A percentile compares a stretch with the other conserved stretches of the same genome.
Conservation (phyloP, 2,113 vertebrate species). For the Kryptolebias marmoratus region DNA sequence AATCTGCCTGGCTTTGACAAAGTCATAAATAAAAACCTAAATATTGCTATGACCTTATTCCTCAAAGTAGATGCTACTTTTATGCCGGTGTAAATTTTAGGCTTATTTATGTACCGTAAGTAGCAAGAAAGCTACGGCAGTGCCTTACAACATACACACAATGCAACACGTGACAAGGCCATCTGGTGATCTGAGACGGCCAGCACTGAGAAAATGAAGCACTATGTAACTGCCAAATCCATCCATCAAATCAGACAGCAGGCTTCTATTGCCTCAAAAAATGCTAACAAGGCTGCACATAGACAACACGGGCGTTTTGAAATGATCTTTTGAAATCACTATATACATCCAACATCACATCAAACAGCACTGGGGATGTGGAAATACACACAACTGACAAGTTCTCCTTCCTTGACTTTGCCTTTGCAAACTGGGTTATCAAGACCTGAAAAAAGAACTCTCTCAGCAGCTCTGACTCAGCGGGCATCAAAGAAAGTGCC, state of each 20-base stretch:
- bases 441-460: conserved; percentile 44
- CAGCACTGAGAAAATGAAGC: conserved; percentile 22
- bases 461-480: conserved; percentile 59
- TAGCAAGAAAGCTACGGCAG: conserved; percentile 16
- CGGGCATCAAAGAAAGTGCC: conserved; percentile 67
- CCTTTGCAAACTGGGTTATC: conserved; percentile 59
- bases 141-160: conserved; percentile 11
- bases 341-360: conserved; percentile 11
- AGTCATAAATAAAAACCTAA: background rate
- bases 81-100: conserved; percentile 11
- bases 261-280: conserved; percentile 16
- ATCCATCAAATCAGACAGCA: conserved; percentile 43
- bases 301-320: conserved; percentile 11
- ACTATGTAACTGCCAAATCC: conserved; percentile 23
- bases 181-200: conserved; percentile 34
- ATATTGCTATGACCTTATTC: conserved; percentile 27
- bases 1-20: too few relatives aligned
- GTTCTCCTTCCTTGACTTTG: conserved; percentile 63
- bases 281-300: conserved; percentile 1
- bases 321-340: conserved; percentile 31
- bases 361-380: conserved; percentile 5
- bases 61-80: conserved; percentile 17
- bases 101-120: conserved; percentile 2
- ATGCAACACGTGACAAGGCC: conserved; percentile 13
- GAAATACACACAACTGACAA: conserved; percentile 23